Evolutionary conservation across 2,888 invertebrate genomes (phyloP), one percentile per base, ranked within the genome.

Genomic region (Chrysodeixis includens): DNA sequence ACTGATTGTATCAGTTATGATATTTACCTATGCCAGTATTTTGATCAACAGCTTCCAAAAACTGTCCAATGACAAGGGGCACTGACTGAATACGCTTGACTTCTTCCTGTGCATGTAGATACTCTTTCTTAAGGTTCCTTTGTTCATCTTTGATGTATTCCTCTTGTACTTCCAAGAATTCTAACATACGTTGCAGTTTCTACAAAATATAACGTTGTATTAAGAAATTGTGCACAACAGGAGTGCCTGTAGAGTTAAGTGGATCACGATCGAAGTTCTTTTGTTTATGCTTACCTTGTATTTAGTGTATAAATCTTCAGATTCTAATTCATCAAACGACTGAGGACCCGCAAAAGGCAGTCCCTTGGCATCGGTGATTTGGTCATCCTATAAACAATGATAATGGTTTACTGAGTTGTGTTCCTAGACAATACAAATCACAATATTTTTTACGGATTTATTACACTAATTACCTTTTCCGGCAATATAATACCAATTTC

Each of bases 141-240:
- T 99, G 99, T 93, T 99, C 99, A 96, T 99, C 99, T 93, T 99
- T 99, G 62, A 99, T 99, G 90, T 99, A 99, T 86, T 99, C 99
- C 90, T 99, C 99, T 95, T 99, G 99, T 0, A 99, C 99, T 91
- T 99, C 98, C 10, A 99, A 95, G 90, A 99, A 99, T 91, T 99
- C 99, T 26, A 99, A 92, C 95, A 99, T 99, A 76, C 98, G 97
- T 93, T 99, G 99, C 18, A 99, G 95, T 96, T 99, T 99, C 98
- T 99, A 12, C 76, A 82, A 52, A 57, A 35, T 30, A 46, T 2
- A 60, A 16, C 8, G 59, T 14, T 55, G 26, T 30, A 12, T 26
- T n/a, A 30, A 26, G 7, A 16, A 14, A 18, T 20, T 18, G 46
- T 49, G 1, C 20, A 44, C 44, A 16, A 10, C 10, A 40, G 1